Percentiles rank a stretch among this genome's conserved stretches.
Conservation (phyloP, 2,797 vertebrate species). For the Hemibagrus guttatus region DNA sequence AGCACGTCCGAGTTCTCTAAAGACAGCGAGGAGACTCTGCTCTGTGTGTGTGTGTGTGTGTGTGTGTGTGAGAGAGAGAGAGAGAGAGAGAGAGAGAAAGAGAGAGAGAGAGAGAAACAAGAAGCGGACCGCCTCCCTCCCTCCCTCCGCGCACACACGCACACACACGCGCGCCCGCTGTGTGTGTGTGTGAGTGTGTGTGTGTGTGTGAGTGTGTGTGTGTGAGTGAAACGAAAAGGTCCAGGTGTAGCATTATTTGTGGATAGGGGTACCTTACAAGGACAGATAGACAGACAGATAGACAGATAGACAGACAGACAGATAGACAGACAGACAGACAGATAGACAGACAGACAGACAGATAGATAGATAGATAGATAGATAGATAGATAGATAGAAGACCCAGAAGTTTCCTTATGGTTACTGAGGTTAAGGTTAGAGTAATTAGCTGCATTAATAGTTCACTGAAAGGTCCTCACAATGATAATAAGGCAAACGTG, state of each 20-base stretch:
- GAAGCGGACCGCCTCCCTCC: constrained; percentile 19
- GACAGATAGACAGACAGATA: neutral
- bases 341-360: neutral
- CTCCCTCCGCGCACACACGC: neutral
- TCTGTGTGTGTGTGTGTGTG: neutral
- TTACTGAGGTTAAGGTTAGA: neutral
- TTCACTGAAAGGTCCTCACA: neutral
- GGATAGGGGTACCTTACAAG: neutral
- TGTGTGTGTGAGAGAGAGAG: neutral
- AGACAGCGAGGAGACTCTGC: constrained; percentile 11
- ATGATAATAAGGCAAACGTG: neutral
- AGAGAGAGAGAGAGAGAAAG: neutral
- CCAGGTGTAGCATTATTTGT: neutral
- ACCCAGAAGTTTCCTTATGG: too few species aligned
- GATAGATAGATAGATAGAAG: neutral
- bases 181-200: constrained; percentile 5
- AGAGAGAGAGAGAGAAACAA: neutral
- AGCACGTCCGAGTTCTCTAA: constrained; percentile 16
- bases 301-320: neutral
- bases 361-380: neutral
- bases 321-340: neutral
- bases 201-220: constrained; percentile 7
- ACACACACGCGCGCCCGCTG: neutral
- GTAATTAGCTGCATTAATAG: neutral
- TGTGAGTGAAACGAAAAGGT: neutral